phyloP scores from a whole-genome alignment of 2,797 vertebrate genomes.

The Rhyacichthys aspro region DNA sequence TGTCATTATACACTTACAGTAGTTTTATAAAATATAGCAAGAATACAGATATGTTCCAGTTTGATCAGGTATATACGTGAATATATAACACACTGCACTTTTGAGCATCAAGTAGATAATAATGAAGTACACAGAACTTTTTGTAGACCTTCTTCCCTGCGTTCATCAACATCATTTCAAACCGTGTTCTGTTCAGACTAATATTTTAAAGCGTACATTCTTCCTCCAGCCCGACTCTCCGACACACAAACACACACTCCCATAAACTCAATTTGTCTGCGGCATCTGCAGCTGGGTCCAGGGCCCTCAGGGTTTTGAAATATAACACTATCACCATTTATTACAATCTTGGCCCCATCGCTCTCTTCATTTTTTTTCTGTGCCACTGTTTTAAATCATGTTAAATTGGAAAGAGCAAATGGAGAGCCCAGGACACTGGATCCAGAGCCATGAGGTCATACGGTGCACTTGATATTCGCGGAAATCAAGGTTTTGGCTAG shows the following conservation, averaged over 20 bases:
- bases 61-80: too few relatives aligned
- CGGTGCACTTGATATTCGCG: not conserved
- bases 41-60: too few relatives aligned
- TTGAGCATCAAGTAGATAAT: not conserved
- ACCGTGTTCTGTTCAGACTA: not conserved
- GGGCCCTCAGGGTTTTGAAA: slow-evolving; percentile 40
- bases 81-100: too few relatives aligned
- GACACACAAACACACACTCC: slow-evolving; percentile 12
- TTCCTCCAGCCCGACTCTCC: not conserved
- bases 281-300: slow-evolving; percentile 46
- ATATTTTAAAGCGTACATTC: slow-evolving; percentile 1
- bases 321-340: slow-evolving; percentile 52
- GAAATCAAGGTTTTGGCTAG: not conserved
- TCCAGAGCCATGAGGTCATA: slow-evolving; percentile 4
- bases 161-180: slow-evolving; percentile 34
- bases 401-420: slow-evolving; percentile 10
- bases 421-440: not conserved
- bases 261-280: slow-evolving; percentile 8
- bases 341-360: slow-evolving; percentile 25
- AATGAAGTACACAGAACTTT: not conserved
- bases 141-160: slow-evolving; percentile 3
- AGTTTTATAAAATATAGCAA: too few relatives aligned
- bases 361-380: slow-evolving; percentile 1
- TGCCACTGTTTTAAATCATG: slow-evolving; percentile 20
- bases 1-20: too few relatives aligned